Percentiles rank a stretch among this genome's conserved stretches.
phyloP scores from a whole-genome alignment of 2,797 vertebrate species.

The Gymnocypris eckloni region DNA sequence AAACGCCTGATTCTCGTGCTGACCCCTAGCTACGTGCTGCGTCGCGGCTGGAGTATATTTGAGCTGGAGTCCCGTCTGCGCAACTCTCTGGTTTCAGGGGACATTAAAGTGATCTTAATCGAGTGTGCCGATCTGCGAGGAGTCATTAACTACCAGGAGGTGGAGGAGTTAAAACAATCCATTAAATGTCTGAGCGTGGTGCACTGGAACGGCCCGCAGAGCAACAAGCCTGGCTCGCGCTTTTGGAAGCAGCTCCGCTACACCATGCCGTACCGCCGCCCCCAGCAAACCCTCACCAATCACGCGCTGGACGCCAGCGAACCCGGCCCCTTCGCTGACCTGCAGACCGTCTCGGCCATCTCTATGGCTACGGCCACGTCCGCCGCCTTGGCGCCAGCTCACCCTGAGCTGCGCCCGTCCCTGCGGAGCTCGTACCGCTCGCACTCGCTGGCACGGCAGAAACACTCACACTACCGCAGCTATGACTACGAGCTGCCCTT shows the following conservation, averaged over 20 bases:
- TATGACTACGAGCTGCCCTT: conserved; percentile 94
- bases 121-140: conserved; percentile 96
- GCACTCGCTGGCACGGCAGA: conserved; percentile 95
- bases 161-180: conserved; percentile 96
- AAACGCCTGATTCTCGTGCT: conserved; percentile 97
- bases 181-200: conserved; percentile 98
- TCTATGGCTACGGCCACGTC: conserved; percentile 95
- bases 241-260: conserved; percentile 99
- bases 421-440: conserved; percentile 98
- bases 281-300: conserved; percentile 89
- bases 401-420: conserved; percentile 95
- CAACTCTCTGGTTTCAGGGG: conserved; percentile 94
- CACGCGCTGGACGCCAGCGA: conserved; percentile 97
- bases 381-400: conserved; percentile 91
- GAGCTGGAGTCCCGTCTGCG: conserved; percentile 97
- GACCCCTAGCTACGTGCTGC: conserved; percentile 97
- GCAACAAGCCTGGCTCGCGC: conserved; percentile 97
- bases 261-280: conserved; percentile 98
- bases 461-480: conserved; percentile 97
- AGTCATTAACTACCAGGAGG: conserved; percentile 99
- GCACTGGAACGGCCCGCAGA: conserved; percentile 96
- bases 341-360: conserved; percentile 97
- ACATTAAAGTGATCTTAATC: conserved; percentile 98
- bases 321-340: conserved; percentile 97
- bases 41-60: conserved; percentile 99